Evolutionary conservation across 2,888 invertebrate species (phyloP).

Genomic region (Phortica magna): DNA sequence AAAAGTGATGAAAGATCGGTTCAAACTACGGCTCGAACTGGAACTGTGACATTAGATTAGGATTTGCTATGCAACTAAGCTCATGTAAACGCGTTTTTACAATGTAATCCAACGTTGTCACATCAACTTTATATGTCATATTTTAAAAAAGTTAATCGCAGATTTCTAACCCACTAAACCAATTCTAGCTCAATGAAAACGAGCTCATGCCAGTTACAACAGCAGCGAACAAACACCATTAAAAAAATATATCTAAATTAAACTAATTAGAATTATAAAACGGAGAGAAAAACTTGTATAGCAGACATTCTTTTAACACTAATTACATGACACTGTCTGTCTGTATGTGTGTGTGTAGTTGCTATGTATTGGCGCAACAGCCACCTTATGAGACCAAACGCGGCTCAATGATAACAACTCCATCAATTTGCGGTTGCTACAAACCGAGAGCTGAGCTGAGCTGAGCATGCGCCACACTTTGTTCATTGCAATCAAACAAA

Average conservation of each 20-base stretch:
- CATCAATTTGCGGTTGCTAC: background rate
- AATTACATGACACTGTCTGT: background rate
- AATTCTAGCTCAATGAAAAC: constrained; percentile 57
- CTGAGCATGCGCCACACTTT: constrained; percentile 15
- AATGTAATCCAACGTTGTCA: no score
- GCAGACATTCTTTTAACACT: constrained; percentile 24
- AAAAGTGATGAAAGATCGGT: no score
- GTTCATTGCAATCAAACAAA: background rate
- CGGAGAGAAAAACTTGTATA: constrained; percentile 17
- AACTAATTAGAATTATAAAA: constrained; percentile 39
- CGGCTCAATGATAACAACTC: constrained; percentile 31
- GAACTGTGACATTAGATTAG: no score
- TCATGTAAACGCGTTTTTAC: no score
- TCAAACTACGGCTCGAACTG: no score
- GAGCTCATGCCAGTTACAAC: constrained; percentile 38
- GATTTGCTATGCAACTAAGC: no score
- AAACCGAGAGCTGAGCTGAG: background rate
- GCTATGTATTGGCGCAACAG: background rate
- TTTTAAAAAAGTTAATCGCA: background rate
- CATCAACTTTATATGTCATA: background rate
- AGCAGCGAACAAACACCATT: background rate
- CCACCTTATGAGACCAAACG: background rate
- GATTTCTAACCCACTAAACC: background rate
- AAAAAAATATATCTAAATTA: constrained; percentile 43
- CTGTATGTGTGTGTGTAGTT: background rate